Evolutionary conservation across 2,888 invertebrate genomes (phyloP), one percentile per base, ranked within the genome.

Genomic region (Aphidius colemani): DNA sequence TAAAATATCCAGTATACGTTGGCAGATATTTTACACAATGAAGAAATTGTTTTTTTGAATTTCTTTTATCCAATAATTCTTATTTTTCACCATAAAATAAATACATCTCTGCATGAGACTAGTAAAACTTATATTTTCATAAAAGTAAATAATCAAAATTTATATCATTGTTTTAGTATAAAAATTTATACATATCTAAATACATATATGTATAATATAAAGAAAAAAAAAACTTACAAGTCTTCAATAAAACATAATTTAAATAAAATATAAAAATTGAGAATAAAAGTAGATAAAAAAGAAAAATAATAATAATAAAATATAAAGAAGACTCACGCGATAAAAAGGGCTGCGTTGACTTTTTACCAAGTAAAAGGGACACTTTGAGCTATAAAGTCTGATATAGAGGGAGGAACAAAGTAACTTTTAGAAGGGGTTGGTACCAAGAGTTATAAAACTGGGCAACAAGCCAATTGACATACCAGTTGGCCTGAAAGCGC

Each of bases 401-500:
- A 30, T 30, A 30, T 30, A 30, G 30, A 30, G 30, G 30, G 30
- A 30, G 30, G 30, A n/a, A 46, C n/a, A 46, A n/a, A 46, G 10
- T 46, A 3, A n/a, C 4, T 46, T 46, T 9, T 46, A 11, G 46
- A 46, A 46, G 7, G 71, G 71, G 65, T 69, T 67, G 69, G 70
- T 71, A 72, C 72, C 74, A 74, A 77, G 74, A 78, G 82, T 78
- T 80, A 80, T 78, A 80, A 81, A 78, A 80, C 78, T 81, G 79
- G 82, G 82, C 82, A 81, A 78, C 78, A 78, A 80, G 82, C 82
- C 82, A 82, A 82, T 80, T 80, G 80, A 81, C 78, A 80, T 78
- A 78, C 78, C 79, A 80, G 80, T 80, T 79, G 78, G 80, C 76
- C 74, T 73, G 78, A 78, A 75, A 78, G 76, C 78, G 73, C 74